phyloP scores from a whole-genome alignment of 2,113 vertebrate species.

The Pica pica region DNA sequence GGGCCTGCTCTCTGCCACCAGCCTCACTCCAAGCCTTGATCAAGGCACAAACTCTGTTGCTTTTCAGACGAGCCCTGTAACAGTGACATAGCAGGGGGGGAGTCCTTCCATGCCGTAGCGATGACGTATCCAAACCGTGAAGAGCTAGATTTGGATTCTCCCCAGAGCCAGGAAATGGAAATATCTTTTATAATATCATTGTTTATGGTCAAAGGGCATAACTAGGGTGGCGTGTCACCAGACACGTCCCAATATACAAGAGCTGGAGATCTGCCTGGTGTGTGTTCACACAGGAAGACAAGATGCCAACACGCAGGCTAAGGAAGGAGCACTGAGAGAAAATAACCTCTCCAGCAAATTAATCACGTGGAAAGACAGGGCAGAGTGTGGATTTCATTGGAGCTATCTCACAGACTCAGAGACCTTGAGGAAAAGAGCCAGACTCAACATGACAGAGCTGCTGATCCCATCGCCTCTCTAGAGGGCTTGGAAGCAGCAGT shows the following conservation, averaged over 20 bases:
- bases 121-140: neutral
- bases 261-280: neutral
- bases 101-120: neutral
- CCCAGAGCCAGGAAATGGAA: neutral
- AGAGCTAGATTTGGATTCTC: neutral
- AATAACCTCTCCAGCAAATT: neutral
- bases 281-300: neutral
- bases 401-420: neutral
- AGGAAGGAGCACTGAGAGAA: neutral
- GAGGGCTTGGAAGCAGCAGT: neutral
- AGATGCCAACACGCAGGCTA: neutral
- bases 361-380: neutral
- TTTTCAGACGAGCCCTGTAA: neutral
- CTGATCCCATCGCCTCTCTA: fast-evolving
- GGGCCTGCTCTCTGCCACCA: neutral
- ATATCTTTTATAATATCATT: neutral
- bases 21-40: neutral
- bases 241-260: neutral
- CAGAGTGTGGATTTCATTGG: neutral
- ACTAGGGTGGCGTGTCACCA: neutral
- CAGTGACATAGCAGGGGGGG: neutral
- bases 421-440: neutral
- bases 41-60: neutral
- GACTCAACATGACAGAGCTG: neutral
- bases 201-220: neutral